Base-by-base conservation (phyloP, 2,888 invertebrate species). In the Limnephilus rhombicus region DNA sequence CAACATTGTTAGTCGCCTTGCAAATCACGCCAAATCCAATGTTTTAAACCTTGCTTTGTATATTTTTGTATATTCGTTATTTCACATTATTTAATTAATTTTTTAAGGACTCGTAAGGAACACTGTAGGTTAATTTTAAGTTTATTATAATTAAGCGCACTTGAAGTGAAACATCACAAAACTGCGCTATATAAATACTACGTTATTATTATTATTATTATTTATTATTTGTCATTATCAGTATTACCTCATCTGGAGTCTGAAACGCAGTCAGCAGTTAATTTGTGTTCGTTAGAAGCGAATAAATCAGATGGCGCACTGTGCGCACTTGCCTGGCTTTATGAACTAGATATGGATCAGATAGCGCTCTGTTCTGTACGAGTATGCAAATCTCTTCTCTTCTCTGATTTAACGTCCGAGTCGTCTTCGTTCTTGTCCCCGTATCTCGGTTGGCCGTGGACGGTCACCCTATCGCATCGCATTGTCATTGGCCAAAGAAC, bases 311-410 rank as follows among this genome's bases (percentile, higher is more conserved):
- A n/a, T 24, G 45, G 45, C 45, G 11, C 45, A 45, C 45, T 45
- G 11, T 18, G 68, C 68, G 24, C 24, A 68, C 68, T 68, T 68
- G 7, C 24, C 24, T 24, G 68, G 68, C 24, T 68, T 68, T n/a
- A 24, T n/a, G 68, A 68, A 68, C 68, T 68, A 68, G 68, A 68
- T 68, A n/a, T 24, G 68, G 68, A 68, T 68, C 68, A 68, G 68
- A 68, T 68, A 68, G 24, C 24, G 15, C 49, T 15, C 49, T 49
- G 68, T n/a, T 24, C 24, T 31, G 82, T 82, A 82, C 82, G 82
- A 82, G 82, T 82, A 82, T 83, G 83, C 83, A 83, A 83, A 83
- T 83, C 9, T 83, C 68, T 3, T 83, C 68, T 0, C 68, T 68
- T 68, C 68, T n/a, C 7, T 68, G 68, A 68, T 68, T 68, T 68